Conservation (phyloP, 2,113 vertebrate genomes). For the Oncorhynchus nerka region DNA sequence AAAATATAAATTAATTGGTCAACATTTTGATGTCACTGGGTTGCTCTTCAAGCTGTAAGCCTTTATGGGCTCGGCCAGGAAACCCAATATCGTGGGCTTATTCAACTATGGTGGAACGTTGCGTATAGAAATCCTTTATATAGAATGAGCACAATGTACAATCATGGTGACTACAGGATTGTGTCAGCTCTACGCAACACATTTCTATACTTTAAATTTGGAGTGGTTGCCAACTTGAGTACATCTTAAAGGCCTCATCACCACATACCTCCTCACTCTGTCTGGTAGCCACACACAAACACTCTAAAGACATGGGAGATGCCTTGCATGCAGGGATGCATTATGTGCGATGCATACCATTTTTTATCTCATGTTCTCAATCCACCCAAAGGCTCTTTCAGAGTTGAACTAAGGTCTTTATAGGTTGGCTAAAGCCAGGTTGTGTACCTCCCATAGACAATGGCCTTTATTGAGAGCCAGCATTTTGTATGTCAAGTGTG, state of each 20-base stretch:
- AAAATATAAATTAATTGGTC: conserved; percentile 8
- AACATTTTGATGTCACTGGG: neutral
- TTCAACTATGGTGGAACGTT: neutral
- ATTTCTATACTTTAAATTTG: neutral
- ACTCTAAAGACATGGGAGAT: neutral
- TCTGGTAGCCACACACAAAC: neutral
- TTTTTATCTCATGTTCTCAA: too few species aligned
- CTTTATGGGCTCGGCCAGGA: neutral
- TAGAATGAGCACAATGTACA: neutral
- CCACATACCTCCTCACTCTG: neutral
- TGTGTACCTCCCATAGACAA: conserved; percentile 12
- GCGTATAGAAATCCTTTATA: neutral
- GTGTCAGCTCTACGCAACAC: neutral
- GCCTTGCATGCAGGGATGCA: neutral
- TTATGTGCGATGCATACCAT: neutral
- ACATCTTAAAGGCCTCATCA: neutral
- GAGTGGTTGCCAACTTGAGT: neutral
- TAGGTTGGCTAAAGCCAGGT: neutral
- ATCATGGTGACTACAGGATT: neutral
- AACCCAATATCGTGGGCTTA: neutral
- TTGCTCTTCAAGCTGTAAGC: conserved; percentile 10
- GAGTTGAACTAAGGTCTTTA: neutral
- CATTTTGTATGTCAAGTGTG: neutral
- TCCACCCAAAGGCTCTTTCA: neutral
- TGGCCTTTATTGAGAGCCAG: conserved; percentile 25